Evolutionary conservation across 1,140 invertebrate species (phyloP).

Genomic region (Trialeurodes vaporariorum): DNA sequence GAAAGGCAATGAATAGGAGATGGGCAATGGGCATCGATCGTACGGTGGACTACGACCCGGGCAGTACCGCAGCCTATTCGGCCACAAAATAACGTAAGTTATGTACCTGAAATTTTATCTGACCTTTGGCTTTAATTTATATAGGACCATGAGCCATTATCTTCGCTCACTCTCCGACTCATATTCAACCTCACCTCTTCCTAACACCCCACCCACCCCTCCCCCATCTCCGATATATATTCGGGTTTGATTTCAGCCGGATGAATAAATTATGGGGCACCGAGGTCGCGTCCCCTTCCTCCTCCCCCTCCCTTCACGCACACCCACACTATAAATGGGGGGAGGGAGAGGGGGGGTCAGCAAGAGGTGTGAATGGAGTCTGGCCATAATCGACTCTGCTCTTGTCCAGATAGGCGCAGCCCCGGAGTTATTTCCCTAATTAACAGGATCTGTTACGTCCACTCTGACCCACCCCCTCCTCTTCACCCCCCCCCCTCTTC

Average conservation of each 20-base stretch:
- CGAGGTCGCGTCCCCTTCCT: neutral
- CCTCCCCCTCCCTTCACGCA: too few relatives aligned
- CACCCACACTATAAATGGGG: too few relatives aligned
- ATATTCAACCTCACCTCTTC: neutral
- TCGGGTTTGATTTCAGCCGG: neutral
- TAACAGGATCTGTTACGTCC: neutral
- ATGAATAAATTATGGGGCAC: neutral
- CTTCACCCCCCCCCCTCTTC: too few relatives aligned
- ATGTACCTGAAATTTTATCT: neutral
- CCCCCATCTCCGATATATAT: neutral
- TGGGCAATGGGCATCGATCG: neutral
- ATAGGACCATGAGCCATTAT: neutral
- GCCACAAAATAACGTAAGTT: too few relatives aligned
- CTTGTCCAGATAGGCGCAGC: neutral
- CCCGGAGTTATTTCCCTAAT: neutral
- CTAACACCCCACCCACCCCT: too few relatives aligned
- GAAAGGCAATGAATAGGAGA: too few relatives aligned
- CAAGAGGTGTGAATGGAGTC: neutral
- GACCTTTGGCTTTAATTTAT: neutral
- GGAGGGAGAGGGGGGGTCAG: neutral
- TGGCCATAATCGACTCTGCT: neutral
- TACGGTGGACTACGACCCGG: neutral
- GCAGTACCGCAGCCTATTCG: too few relatives aligned
- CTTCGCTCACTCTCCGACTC: neutral
- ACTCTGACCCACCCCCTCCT: neutral